phyloP scores from a whole-genome alignment of 2,888 invertebrate species.

The Drosophila mimetica region DNA sequence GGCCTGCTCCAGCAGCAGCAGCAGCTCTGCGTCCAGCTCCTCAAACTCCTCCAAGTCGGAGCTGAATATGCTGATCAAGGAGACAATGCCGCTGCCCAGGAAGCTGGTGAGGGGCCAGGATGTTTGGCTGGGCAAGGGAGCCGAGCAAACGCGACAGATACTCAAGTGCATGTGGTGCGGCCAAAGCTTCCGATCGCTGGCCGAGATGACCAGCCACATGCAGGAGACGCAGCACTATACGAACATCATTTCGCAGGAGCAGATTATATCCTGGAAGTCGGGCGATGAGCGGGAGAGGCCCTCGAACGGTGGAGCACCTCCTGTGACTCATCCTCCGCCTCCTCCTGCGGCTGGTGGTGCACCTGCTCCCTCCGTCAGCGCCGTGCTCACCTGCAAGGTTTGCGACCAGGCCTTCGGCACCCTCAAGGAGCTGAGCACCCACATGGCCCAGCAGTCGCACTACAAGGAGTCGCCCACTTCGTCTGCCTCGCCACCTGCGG shows the following conservation, averaged over 20 bases:
- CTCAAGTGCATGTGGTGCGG: slow-evolving; percentile 99
- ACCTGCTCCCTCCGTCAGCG: slow-evolving; percentile 90
- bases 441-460: slow-evolving; percentile 98
- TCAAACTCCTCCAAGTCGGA: slow-evolving; percentile 90
- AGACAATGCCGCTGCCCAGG: slow-evolving; percentile 97
- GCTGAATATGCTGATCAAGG: slow-evolving; percentile 93
- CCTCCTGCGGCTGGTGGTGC: slow-evolving; percentile 20
- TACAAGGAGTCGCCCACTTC: slow-evolving; percentile 94
- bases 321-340: neutral
- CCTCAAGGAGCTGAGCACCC: slow-evolving; percentile 97
- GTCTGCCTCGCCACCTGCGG: slow-evolving; percentile 47
- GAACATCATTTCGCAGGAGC: slow-evolving; percentile 98
- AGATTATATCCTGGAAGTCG: slow-evolving; percentile 97
- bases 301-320: slow-evolving; percentile 49
- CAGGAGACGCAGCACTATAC: slow-evolving; percentile 99
- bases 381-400: slow-evolving; percentile 98
- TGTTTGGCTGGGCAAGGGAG: slow-evolving; percentile 98
- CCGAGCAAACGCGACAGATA: slow-evolving; percentile 98
- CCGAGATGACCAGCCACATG: slow-evolving; percentile 99
- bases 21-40: slow-evolving; percentile 85
- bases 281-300: slow-evolving; percentile 88
- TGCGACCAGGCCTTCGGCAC: slow-evolving; percentile 98
- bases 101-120: slow-evolving; percentile 98
- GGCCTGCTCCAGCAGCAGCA: slow-evolving; percentile 84
- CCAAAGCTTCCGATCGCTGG: slow-evolving; percentile 97